Evolutionary conservation across 2,888 invertebrate species (phyloP).

Genomic region (Ypsolopha scabrella): DNA sequence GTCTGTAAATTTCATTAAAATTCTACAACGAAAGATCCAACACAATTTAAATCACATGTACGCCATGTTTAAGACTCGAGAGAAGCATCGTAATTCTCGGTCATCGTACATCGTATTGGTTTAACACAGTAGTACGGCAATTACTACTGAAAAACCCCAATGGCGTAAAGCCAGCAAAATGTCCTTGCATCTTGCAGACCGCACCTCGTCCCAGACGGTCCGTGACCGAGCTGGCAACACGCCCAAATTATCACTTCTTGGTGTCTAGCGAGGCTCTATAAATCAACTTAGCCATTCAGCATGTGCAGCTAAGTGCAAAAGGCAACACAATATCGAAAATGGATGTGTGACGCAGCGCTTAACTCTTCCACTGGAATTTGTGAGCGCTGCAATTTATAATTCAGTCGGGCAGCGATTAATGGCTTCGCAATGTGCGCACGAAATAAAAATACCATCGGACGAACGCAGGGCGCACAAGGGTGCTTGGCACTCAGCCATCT

Average conservation of each 20-base stretch:
- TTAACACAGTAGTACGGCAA: neutral
- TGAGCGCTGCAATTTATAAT: constrained; percentile 13
- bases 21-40: no score
- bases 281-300: neutral
- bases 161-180: neutral
- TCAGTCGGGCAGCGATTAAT: constrained; percentile 28
- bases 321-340: constrained; percentile 9
- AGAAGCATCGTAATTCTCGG: no score
- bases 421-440: constrained; percentile 39
- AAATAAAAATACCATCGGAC: constrained; percentile 46
- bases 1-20: no score
- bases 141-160: no score
- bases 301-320: constrained; percentile 1
- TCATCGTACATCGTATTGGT: neutral
- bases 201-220: constrained; percentile 5
- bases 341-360: neutral
- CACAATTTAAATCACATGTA: no score
- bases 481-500: constrained; percentile 42
- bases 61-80: no score
- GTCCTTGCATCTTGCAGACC: constrained; percentile 3
- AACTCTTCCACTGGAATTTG: constrained; percentile 4
- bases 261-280: neutral
- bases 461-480: constrained; percentile 30
- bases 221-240: constrained; percentile 10
- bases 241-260: constrained; percentile 9